phyloP scores from a whole-genome alignment of 2,888 invertebrate genomes.

The Synanthedon formicaeformis region DNA sequence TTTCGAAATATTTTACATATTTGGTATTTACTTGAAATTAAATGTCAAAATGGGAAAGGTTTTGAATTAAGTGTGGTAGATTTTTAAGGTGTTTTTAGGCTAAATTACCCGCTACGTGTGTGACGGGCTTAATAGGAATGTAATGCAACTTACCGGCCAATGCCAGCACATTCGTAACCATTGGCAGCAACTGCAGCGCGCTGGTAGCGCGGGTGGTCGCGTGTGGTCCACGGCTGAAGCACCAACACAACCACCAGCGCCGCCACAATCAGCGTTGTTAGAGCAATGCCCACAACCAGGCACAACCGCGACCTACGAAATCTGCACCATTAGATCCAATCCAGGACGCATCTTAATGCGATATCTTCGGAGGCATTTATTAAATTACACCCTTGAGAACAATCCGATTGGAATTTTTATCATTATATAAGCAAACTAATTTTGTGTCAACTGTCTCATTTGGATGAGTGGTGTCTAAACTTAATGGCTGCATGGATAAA shows the following conservation, averaged over 20 bases:
- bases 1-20: no score
- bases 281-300: constrained; percentile 43
- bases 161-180: constrained; percentile 78
- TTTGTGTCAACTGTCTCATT: not conserved
- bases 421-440: not conserved
- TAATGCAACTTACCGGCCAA: constrained; percentile 70
- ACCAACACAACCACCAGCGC: constrained; percentile 59
- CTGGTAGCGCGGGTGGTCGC: constrained; percentile 42
- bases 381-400: constrained; percentile 3
- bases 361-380: not conserved
- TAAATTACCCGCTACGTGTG: no score
- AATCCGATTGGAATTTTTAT: not conserved
- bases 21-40: no score
- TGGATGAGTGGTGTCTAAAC: no score
- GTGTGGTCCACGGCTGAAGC: constrained; percentile 48
- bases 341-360: constrained; percentile 2
- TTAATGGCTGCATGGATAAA: no score
- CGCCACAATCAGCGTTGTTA: constrained; percentile 46
- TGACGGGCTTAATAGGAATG: no score
- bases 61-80: no score
- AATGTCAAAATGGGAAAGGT: no score
- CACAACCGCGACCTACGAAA: constrained; percentile 29
- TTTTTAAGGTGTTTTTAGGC: no score
- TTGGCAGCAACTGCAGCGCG: constrained; percentile 78
- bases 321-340: constrained; percentile 13